phyloP scores from a whole-genome alignment of 2,113 vertebrate species.

The Galemys pyrenaicus region DNA sequence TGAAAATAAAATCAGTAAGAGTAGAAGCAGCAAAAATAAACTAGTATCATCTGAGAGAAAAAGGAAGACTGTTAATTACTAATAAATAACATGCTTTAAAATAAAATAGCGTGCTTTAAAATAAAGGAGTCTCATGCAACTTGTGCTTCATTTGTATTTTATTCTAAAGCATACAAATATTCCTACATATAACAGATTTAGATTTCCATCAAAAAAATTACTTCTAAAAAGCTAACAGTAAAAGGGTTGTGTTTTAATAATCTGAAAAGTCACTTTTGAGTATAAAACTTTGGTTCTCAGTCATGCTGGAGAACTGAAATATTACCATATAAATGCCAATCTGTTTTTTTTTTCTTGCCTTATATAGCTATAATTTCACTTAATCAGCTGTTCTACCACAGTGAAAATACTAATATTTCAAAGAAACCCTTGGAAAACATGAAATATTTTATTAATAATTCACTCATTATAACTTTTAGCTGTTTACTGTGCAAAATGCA shows the following conservation, averaged over 20 bases:
- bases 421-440: slow-evolving; percentile 3
- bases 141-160: neutral
- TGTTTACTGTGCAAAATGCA: neutral
- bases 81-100: neutral
- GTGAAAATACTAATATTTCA: slow-evolving; percentile 51
- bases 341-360: neutral
- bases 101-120: too few species aligned
- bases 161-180: slow-evolving; percentile 7
- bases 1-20: neutral
- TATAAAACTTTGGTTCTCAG: neutral
- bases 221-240: slow-evolving; percentile 3
- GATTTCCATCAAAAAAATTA: slow-evolving; percentile 31
- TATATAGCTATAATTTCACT: neutral
- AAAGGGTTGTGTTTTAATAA: neutral
- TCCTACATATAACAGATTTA: neutral
- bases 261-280: neutral
- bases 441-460: slow-evolving; percentile 4
- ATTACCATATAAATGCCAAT: neutral
- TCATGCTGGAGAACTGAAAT: neutral
- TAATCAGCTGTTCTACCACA: neutral
- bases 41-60: neutral
- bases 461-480: neutral
- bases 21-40: slow-evolving; percentile 21
- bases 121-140: neutral
- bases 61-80: neutral